phyloP scores from a whole-genome alignment of 2,888 invertebrate genomes.

The Mimas tiliae region DNA sequence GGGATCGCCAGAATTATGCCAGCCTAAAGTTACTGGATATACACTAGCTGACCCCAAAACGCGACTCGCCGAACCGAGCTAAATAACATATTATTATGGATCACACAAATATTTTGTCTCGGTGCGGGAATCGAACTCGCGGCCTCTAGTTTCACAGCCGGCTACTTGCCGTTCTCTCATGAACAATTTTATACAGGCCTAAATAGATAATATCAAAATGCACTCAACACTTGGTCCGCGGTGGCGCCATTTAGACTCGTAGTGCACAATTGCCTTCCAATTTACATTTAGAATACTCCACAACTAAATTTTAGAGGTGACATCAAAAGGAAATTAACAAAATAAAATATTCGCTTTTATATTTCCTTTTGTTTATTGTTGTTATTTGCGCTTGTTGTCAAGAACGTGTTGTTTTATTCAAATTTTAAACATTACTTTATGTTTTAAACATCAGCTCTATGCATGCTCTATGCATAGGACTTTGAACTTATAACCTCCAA shows the following conservation, averaged over 20 bases:
- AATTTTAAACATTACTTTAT: not conserved
- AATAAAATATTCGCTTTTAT: conserved; percentile 34
- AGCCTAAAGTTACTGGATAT: too few species aligned
- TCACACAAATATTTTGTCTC: too few species aligned
- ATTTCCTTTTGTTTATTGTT: conserved; percentile 5
- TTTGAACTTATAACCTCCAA: not conserved
- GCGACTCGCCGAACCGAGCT: too few species aligned
- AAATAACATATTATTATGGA: too few species aligned
- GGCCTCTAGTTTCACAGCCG: too few species aligned
- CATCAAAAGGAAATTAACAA: conserved; percentile 42
- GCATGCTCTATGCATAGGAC: not conserved
- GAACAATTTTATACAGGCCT: not conserved
- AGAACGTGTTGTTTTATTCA: not conserved
- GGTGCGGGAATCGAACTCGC: too few species aligned
- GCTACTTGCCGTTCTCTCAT: too few species aligned
- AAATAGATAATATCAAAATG: conserved; percentile 36
- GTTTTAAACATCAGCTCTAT: not conserved
- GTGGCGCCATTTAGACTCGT: conserved; percentile 12
- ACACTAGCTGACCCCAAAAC: too few species aligned
- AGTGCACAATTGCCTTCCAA: conserved; percentile 41
- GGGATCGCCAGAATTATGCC: too few species aligned
- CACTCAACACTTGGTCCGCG: conserved; percentile 34
- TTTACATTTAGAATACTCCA: conserved; percentile 62
- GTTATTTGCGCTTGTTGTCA: not conserved
- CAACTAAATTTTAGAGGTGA: conserved; percentile 47